Conservation (phyloP, 2,888 invertebrate genomes). For the Erebia palarica region DNA sequence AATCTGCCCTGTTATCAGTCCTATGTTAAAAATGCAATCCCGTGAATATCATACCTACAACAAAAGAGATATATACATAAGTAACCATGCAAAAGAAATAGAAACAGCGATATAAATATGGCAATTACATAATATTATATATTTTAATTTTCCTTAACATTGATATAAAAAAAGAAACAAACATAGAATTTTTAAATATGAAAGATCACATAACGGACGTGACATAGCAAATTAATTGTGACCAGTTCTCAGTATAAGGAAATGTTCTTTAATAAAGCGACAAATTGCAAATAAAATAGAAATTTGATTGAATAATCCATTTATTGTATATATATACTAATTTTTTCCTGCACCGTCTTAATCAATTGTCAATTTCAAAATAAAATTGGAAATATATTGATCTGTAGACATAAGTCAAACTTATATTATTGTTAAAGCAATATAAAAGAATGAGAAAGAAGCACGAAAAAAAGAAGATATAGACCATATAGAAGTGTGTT, state of each 20-base stretch:
- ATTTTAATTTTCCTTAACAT: neutral
- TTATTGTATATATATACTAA: no score
- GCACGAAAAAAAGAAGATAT: no score
- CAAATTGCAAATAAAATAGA: neutral
- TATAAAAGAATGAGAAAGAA: no score
- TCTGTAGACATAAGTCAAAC: no score
- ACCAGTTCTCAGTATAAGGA: no score
- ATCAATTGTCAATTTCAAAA: no score
- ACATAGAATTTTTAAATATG: neutral
- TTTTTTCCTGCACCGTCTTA: no score
- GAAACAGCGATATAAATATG: conserved; percentile 21
- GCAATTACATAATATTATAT: neutral
- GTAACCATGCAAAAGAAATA: conserved; percentile 62
- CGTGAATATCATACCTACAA: conserved; percentile 77
- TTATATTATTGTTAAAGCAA: no score
- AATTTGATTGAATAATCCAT: neutral
- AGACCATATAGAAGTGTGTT: no score
- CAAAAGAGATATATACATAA: conserved; percentile 70
- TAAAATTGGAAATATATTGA: no score
- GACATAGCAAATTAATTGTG: no score
- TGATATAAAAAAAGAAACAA: neutral
- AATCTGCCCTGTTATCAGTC: conserved; percentile 71
- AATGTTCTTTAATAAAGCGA: neutral
- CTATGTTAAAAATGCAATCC: conserved; percentile 76
- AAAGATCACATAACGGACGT: no score